Conservation (phyloP, 2,113 vertebrate species). For the Neolamprologus hecqui region DNA sequence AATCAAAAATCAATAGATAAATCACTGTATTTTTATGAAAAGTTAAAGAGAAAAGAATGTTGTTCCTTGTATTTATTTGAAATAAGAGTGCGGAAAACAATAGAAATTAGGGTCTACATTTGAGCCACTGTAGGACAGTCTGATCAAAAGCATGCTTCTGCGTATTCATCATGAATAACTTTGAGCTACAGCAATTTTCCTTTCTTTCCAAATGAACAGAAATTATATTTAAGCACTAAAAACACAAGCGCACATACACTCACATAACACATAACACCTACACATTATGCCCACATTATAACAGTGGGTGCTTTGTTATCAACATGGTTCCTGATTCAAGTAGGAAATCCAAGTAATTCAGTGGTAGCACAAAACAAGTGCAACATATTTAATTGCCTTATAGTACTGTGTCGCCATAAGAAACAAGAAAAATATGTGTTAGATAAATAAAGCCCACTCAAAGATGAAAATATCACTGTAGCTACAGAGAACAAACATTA, state of each 20-base stretch:
- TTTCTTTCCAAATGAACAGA: constrained; percentile 25
- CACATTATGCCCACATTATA: constrained; percentile 59
- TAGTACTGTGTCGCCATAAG: constrained; percentile 42
- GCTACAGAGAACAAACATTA: not conserved
- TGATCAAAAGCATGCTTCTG: not conserved
- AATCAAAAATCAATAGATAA: not conserved
- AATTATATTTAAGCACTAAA: constrained; percentile 4
- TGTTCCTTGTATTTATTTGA: not conserved
- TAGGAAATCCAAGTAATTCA: constrained; percentile 41
- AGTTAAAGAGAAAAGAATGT: not conserved
- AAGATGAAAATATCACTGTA: constrained; percentile 34
- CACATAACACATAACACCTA: constrained; percentile 63
- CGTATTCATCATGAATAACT: not conserved
- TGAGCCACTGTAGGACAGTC: not conserved
- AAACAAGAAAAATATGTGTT: constrained; percentile 26
- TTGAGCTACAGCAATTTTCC: not conserved
- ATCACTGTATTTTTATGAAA: not conserved
- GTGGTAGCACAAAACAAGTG: constrained; percentile 38
- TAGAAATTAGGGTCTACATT: not conserved
- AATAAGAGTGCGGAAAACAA: not conserved
- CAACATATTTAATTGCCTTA: constrained; percentile 72
- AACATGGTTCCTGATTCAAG: constrained; percentile 42
- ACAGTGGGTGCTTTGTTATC: constrained; percentile 62
- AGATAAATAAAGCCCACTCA: constrained; percentile 12
- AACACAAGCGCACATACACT: not conserved